Conservation (phyloP, 2,113 vertebrate genomes). For the Oenanthe oenanthe region DNA sequence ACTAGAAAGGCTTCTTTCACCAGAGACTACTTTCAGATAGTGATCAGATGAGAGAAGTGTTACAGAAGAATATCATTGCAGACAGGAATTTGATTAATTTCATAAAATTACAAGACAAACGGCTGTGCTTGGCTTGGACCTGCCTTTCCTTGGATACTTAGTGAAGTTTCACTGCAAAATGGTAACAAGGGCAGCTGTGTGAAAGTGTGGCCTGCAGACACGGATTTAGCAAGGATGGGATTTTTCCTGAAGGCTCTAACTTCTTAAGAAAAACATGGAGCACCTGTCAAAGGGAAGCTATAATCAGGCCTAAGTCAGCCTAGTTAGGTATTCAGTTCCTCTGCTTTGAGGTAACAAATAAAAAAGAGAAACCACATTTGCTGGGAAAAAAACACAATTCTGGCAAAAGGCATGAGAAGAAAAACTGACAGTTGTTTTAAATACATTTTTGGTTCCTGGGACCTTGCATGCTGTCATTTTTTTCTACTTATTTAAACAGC, state of each 20-base stretch:
- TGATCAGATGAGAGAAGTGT: neutral
- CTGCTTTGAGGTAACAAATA: neutral
- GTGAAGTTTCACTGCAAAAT: neutral
- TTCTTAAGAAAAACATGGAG: neutral
- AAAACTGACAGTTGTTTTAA: neutral
- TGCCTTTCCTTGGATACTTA: neutral
- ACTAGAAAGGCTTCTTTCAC: neutral
- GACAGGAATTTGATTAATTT: neutral
- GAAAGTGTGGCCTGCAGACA: neutral
- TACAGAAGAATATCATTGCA: neutral
- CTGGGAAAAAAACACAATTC: neutral
- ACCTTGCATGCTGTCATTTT: neutral
- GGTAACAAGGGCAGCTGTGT: neutral
- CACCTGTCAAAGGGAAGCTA: neutral
- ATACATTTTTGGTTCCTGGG: neutral
- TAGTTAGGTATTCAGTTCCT: neutral
- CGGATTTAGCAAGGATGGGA: neutral
- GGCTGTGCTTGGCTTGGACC: fast-evolving
- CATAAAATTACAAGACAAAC: neutral
- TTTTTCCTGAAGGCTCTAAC: neutral
- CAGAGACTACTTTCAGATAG: neutral
- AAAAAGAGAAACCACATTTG: neutral
- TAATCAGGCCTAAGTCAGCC: neutral
- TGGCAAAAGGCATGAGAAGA: neutral
- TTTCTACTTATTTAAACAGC: neutral